phyloP scores from a whole-genome alignment of 2,113 vertebrate species.

The Deroptyus accipitrinus region DNA sequence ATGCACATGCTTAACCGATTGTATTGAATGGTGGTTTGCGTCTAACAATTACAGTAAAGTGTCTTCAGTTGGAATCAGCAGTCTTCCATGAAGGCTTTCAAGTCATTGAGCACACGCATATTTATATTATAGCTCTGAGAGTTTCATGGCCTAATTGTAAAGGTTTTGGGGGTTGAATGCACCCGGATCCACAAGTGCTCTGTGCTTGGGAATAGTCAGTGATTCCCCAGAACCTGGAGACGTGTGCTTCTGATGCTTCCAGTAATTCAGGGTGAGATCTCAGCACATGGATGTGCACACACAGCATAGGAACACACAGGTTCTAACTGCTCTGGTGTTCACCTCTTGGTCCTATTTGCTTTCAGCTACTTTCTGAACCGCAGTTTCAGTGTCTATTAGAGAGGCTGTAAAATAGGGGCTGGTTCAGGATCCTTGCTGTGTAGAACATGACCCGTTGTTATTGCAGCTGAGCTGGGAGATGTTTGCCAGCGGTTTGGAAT shows the following conservation, averaged over 20 bases:
- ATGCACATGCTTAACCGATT: slow-evolving; percentile 2
- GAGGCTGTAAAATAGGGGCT: slow-evolving; percentile 46
- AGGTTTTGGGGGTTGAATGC: neutral
- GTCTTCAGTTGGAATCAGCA: neutral
- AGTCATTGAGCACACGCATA: accelerated
- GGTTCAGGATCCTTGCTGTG: slow-evolving; percentile 5
- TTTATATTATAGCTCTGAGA: neutral
- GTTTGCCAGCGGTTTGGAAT: neutral
- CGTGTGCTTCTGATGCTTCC: neutral
- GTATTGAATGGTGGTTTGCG: neutral
- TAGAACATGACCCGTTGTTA: slow-evolving; percentile 16
- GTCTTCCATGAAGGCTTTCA: accelerated
- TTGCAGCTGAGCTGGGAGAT: slow-evolving; percentile 51
- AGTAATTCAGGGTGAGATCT: neutral
- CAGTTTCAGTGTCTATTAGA: slow-evolving; percentile 58
- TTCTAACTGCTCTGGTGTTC: neutral
- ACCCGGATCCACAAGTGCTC: neutral
- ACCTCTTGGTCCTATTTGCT: slow-evolving; percentile 27
- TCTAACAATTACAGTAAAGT: neutral
- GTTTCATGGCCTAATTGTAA: neutral
- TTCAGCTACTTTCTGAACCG: slow-evolving; percentile 46
- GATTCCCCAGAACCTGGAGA: neutral
- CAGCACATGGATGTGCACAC: neutral
- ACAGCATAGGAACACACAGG: neutral
- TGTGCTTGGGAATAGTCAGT: neutral